Conservation (phyloP, 2,888 invertebrate species). For the Shargacucullia verbasci region DNA sequence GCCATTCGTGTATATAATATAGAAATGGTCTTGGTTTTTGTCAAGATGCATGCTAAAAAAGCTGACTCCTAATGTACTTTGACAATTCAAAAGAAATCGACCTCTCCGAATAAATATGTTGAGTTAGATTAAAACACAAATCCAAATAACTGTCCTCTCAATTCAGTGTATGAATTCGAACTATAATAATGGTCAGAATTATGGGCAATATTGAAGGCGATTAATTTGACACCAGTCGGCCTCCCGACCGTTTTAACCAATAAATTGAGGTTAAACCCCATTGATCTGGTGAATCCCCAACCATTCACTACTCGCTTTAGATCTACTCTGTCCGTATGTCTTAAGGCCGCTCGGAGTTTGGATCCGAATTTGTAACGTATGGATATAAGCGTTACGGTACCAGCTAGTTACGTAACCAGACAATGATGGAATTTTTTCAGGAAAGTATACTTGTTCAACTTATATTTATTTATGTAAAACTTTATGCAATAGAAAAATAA, state of each 20-base stretch:
- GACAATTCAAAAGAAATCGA: too few species aligned
- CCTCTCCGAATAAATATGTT: too few species aligned
- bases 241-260: slow-evolving; percentile 47
- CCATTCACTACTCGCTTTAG: slow-evolving; percentile 42
- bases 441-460: too few species aligned
- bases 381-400: slow-evolving; percentile 20
- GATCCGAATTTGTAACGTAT: slow-evolving; percentile 23
- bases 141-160: slow-evolving; percentile 11
- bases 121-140: neutral
- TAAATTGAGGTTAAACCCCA: slow-evolving; percentile 52
- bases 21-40: too few species aligned
- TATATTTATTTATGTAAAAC: too few species aligned
- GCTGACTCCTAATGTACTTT: too few species aligned
- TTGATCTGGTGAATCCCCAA: slow-evolving; percentile 45
- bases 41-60: too few species aligned
- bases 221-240: slow-evolving; percentile 49
- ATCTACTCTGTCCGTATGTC: slow-evolving; percentile 46
- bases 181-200: slow-evolving; percentile 41
- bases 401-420: too few species aligned
- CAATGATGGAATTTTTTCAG: too few species aligned
- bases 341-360: slow-evolving; percentile 18
- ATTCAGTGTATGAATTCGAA: slow-evolving; percentile 32
- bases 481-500: too few species aligned
- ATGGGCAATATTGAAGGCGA: slow-evolving; percentile 50
- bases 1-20: too few species aligned